Conservation (phyloP, 2,888 invertebrate species). For the Phyllotreta striolata region DNA sequence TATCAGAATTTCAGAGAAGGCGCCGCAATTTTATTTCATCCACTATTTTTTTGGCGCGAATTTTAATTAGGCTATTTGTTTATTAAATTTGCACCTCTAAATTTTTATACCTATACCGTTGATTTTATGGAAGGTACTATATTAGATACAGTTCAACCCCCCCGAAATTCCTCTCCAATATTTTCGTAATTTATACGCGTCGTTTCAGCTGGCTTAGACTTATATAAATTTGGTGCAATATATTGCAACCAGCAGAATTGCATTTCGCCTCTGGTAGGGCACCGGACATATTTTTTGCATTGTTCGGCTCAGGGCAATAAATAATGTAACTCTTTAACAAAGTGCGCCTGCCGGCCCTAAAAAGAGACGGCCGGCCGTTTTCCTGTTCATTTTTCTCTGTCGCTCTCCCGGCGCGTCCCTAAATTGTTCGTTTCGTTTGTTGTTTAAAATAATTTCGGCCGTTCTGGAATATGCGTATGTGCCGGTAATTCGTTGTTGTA, state of each 20-base stretch:
- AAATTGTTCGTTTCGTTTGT: constrained; percentile 29
- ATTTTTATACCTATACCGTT: no score
- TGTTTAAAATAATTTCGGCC: constrained; percentile 28
- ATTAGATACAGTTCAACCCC: no score
- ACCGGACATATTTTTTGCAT: constrained; percentile 60
- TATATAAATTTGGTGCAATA: constrained; percentile 55
- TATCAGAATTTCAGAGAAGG: no score
- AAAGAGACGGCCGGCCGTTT: constrained; percentile 39
- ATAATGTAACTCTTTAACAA: constrained; percentile 61
- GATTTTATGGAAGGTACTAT: no score
- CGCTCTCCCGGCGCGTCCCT: constrained; percentile 28
- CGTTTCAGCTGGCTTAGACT: constrained; percentile 50
- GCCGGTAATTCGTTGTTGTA: constrained; percentile 11
- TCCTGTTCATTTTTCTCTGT: constrained; percentile 39
- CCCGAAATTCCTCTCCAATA: no score
- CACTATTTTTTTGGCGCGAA: no score
- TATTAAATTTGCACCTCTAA: no score
- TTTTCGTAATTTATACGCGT: constrained; percentile 40
- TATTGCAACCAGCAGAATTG: constrained; percentile 55
- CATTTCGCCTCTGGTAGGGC: constrained; percentile 58
- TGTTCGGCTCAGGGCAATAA: constrained; percentile 58
- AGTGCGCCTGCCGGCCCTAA: constrained; percentile 54
- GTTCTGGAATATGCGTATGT: constrained; percentile 26
- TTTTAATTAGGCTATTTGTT: no score
- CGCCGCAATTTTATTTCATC: no score